Evolutionary conservation across 2,113 vertebrate species (phyloP).

Genomic region (Puntigrus tetrazona): DNA sequence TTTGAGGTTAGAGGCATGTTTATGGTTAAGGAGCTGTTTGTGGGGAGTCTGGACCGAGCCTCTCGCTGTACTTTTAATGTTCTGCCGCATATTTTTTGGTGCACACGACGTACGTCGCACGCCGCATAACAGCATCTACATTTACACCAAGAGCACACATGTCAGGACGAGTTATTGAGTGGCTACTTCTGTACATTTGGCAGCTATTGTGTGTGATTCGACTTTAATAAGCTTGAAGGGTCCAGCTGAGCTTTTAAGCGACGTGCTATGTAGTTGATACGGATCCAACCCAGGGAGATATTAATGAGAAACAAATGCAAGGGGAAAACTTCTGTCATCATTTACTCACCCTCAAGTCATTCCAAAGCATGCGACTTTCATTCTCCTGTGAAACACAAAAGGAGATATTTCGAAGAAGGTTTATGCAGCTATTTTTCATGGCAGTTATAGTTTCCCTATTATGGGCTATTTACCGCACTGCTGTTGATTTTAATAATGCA

Average conservation of each 20-base stretch:
- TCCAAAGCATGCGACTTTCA: neutral
- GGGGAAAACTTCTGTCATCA: neutral
- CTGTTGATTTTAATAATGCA: no score
- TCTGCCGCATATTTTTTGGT: neutral
- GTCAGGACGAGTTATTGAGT: neutral
- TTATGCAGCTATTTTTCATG: neutral
- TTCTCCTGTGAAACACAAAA: neutral
- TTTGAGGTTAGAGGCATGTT: constrained; percentile 26
- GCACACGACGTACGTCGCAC: neutral
- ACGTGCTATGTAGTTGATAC: neutral
- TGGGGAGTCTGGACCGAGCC: neutral
- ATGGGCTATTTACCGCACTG: no score
- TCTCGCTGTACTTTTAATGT: neutral
- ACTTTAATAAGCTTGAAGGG: neutral
- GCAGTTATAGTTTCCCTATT: neutral
- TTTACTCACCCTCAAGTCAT: neutral
- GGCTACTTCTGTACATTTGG: neutral
- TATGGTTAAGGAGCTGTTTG: constrained; percentile 10
- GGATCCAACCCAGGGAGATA: neutral
- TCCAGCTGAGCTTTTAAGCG: neutral
- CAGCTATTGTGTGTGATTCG: neutral
- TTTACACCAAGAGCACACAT: neutral
- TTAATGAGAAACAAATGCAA: constrained; percentile 15
- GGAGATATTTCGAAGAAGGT: neutral
- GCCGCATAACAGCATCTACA: neutral